Evolutionary conservation across 2,113 vertebrate species (phyloP), one percentile per base, ranked within the genome.

Genomic region (Haplochromis vanheusdeni): DNA sequence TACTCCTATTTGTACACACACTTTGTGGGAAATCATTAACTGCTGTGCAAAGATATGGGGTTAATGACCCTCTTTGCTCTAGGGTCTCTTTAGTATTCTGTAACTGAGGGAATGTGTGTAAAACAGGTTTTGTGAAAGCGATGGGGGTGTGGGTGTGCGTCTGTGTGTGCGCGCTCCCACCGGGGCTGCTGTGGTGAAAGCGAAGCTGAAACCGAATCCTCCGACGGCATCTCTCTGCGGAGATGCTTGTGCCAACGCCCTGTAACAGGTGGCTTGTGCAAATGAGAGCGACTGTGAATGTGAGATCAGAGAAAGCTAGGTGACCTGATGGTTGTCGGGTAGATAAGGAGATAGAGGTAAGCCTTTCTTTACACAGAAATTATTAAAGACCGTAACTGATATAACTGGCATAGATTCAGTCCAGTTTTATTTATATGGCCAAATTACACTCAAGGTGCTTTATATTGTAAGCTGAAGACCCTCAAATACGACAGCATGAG

Each of bases 11-110:
- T 56, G 45, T 35, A 58, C 84, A 60, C 49, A 85, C 58, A 58
- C 9, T 6, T 52, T 75, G 80, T 45, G 54, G 62, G 33, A 86
- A 93, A 94, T 92, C 88, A 93, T 94, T 94, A 85, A 92, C 86
- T 45, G 81, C 86, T 79, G 80, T 70, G 85, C 83, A 94, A 87
- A 87, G 88, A 89, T 77, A 70, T 6, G 19, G 28, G 89, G 83
- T 92, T 89, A 93, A 94, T 88, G 93, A 87, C 87, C 91, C 56
- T 7, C 33, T 84, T 86, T 88, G 83, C 89, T 87, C 49, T 42
- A 14, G 79, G 80, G 82, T 35, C 52, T 45, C 65, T 79, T 75
- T 9, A 84, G 85, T 83, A 77, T 92, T 87, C 55, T 86, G 86
- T 56, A 88, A 89, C 86, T 84, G 81, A 33, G 70, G 47, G 68